phyloP scores from a whole-genome alignment of 2,888 invertebrate genomes.

The Cerceris rybyensis region DNA sequence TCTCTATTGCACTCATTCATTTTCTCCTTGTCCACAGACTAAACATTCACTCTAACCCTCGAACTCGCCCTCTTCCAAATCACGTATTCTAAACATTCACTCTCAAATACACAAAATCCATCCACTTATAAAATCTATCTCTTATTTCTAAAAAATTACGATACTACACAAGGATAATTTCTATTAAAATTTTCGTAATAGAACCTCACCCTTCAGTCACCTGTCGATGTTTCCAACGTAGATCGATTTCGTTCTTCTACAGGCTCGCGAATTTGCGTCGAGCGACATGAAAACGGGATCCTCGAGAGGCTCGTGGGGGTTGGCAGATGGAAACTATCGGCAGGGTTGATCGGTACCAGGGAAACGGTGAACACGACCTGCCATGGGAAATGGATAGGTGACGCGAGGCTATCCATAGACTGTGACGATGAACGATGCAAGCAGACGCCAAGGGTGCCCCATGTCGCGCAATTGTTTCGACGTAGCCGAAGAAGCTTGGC shows the following conservation, averaged over 20 bases:
- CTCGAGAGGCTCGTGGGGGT: constrained; percentile 61
- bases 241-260: not conserved
- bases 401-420: constrained; percentile 58
- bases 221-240: not conserved
- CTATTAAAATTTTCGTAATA: no score
- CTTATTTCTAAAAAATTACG: no score
- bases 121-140: no score
- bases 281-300: constrained; percentile 57
- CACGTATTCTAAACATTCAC: no score
- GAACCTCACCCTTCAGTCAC: not conserved
- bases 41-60: no score
- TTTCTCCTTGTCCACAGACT: no score
- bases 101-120: no score
- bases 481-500: constrained; percentile 21
- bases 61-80: no score
- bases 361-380: constrained; percentile 61
- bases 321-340: constrained; percentile 56
- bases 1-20: no score
- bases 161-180: no score
- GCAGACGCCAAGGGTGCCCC: constrained; percentile 21
- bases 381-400: constrained; percentile 73
- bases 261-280: constrained; percentile 63
- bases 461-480: constrained; percentile 21
- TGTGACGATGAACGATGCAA: constrained; percentile 55
- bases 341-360: constrained; percentile 42